Evolutionary conservation across 2,888 invertebrate genomes (phyloP).

Genomic region (Pediacus dermestoides): DNA sequence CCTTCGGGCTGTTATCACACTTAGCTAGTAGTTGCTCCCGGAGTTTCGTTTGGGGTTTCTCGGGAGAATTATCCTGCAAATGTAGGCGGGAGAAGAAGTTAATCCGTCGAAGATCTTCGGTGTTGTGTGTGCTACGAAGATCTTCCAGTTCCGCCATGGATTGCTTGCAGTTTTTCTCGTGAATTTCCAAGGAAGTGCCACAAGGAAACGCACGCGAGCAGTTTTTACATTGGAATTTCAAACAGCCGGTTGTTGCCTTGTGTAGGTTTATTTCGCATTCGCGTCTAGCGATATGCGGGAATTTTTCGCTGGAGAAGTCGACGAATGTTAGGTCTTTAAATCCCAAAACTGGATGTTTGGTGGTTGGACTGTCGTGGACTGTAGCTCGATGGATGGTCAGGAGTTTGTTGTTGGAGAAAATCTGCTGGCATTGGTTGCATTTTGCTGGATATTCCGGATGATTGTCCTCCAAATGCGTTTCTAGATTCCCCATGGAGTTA

Average conservation of each 20-base stretch:
- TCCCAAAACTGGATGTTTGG: constrained; percentile 56
- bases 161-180: constrained; percentile 55
- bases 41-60: constrained; percentile 35
- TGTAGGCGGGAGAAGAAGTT: constrained; percentile 81
- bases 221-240: constrained; percentile 66
- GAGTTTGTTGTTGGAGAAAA: constrained; percentile 70
- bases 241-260: constrained; percentile 52
- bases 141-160: constrained; percentile 39
- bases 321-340: constrained; percentile 71
- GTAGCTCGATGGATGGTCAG: constrained; percentile 68
- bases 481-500: constrained; percentile 56
- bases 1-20: constrained; percentile 55
- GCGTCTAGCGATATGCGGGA: constrained; percentile 71
- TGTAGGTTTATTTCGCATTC: constrained; percentile 68
- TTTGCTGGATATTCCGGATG: constrained; percentile 66
- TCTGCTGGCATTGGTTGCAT: constrained; percentile 67
- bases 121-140: constrained; percentile 34
- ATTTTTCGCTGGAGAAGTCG: constrained; percentile 78
- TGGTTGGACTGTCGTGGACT: constrained; percentile 51
- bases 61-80: constrained; percentile 66
- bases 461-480: constrained; percentile 62
- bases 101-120: constrained; percentile 63
- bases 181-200: constrained; percentile 64
- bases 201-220: constrained; percentile 71
- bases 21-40: constrained; percentile 37